phyloP scores from a whole-genome alignment of 1,140 invertebrate species.

The Cepaea nemoralis region DNA sequence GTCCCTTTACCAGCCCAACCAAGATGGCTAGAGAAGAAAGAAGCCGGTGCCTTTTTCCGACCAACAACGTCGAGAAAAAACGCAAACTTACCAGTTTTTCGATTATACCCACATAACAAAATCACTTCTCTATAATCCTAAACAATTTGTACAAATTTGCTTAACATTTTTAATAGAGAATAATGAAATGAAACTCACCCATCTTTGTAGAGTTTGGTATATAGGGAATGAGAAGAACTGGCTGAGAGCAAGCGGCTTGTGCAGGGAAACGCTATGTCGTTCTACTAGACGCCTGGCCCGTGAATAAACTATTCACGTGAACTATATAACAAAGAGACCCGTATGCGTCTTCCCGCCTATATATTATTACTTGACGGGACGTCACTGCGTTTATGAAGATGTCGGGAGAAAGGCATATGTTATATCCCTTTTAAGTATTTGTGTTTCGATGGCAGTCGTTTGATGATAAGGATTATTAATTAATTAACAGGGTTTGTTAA shows the following conservation, averaged over 20 bases:
- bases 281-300: constrained; percentile 21
- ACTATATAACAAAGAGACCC: constrained; percentile 47
- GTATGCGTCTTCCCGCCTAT: constrained; percentile 45
- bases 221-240: constrained; percentile 33
- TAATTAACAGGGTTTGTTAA: no score
- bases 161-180: constrained; percentile 40
- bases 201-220: constrained; percentile 45
- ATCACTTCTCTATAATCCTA: constrained; percentile 23
- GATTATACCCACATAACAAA: constrained; percentile 16
- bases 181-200: constrained; percentile 42
- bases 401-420: neutral
- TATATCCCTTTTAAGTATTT: constrained; percentile 5
- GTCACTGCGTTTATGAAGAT: neutral
- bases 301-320: constrained; percentile 50
- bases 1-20: constrained; percentile 37
- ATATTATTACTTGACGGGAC: constrained; percentile 31
- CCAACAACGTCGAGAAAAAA: constrained; percentile 36
- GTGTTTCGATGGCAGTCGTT: no score
- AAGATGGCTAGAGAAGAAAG: constrained; percentile 49
- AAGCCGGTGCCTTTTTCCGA: constrained; percentile 44
- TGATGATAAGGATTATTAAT: no score
- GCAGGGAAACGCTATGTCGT: constrained; percentile 43
- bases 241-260: constrained; percentile 38
- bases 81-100: constrained; percentile 37
- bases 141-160: constrained; percentile 33